A percentile compares a stretch with the other conserved stretches of the same genome.
phyloP scores from a whole-genome alignment of 2,113 vertebrate genomes.

The Bungarus multicinctus region DNA sequence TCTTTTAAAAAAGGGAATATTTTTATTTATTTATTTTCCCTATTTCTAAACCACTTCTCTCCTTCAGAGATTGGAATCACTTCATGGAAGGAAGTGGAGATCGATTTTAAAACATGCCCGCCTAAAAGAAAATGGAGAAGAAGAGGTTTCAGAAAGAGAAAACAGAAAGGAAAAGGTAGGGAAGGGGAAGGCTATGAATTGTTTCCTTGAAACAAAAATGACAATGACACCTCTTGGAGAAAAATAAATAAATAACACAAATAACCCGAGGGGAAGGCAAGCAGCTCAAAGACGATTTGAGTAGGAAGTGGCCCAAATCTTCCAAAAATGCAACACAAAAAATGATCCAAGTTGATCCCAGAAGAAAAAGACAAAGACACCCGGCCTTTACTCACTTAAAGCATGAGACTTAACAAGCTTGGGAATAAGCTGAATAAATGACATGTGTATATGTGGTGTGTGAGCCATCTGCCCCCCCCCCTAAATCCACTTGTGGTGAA shows the following conservation, averaged over 20 bases:
- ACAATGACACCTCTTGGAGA: background rate
- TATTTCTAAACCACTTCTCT: background rate
- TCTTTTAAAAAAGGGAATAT: background rate
- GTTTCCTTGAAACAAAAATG: background rate
- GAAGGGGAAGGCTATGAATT: background rate
- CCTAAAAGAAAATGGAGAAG: background rate
- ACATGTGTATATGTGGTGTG: fast-evolving
- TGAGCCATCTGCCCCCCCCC: background rate
- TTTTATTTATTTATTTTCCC: background rate
- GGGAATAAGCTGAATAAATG: background rate
- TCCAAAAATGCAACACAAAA: background rate
- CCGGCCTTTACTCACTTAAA: background rate
- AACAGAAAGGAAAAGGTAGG: background rate
- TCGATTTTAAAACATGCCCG: background rate
- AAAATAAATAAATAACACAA: background rate
- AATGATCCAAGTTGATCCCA: background rate
- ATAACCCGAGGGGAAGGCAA: background rate
- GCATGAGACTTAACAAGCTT: background rate
- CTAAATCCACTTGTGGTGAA: background rate
- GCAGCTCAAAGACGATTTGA: background rate
- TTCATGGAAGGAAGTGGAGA: background rate
- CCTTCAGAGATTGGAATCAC: background rate
- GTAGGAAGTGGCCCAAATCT: background rate
- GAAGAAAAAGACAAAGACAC: background rate
- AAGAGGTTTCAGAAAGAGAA: background rate